Base-by-base conservation (phyloP, 2,113 vertebrate genomes). In the Rattus rattus region DNA sequence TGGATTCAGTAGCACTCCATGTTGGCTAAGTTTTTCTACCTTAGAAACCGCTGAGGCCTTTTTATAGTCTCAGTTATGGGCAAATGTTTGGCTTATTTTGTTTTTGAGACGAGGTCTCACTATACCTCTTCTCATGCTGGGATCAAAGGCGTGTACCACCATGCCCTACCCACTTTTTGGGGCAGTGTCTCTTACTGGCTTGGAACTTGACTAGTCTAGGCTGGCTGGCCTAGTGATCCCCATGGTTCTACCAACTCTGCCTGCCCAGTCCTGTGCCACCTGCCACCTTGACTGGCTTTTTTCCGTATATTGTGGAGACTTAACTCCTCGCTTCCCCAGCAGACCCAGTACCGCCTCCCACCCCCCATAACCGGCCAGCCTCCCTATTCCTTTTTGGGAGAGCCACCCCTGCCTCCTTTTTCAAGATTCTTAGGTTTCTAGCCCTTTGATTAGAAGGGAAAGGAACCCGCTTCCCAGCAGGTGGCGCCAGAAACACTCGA, bases 401-500 rank as follows among this genome's bases (percentile, higher is more conserved):
- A 47, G 61, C 43, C 20, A 2, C 28, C 17, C 61, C 61, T 43
- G 59, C 14, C 16, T 56, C 63, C 19, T 12, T 83, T 39, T 20
- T 65, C 52, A 79, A 30, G 54, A 79, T 87, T 75, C 90, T 39
- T 84, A 88, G 17, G 67, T 90, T 84, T 92, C 59, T 49, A 73
- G 54, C 2, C 9, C 47, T 88, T 95, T 76, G 76, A 43, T 20
- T 2, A 47, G 16, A 61, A 93, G 39, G 77, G 75, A 59, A 81
- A 80, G 49, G 9, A 33, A 69, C 72, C 77, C 43, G 20, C 65
- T 80, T 61, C 28, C 97, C 97, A 88, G 93, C 61, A 98, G 97
- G 76, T 97, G 97, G 97, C 30, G 94, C 97, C 95, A 97, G 77
- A 95, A 92, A 83, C 79, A 79, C 54, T n/a, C 67, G 24, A 59